A percentile compares a stretch with the other conserved stretches of the same genome.
phyloP scores from a whole-genome alignment of 2,888 invertebrate species.

The Harpalus rubripes region DNA sequence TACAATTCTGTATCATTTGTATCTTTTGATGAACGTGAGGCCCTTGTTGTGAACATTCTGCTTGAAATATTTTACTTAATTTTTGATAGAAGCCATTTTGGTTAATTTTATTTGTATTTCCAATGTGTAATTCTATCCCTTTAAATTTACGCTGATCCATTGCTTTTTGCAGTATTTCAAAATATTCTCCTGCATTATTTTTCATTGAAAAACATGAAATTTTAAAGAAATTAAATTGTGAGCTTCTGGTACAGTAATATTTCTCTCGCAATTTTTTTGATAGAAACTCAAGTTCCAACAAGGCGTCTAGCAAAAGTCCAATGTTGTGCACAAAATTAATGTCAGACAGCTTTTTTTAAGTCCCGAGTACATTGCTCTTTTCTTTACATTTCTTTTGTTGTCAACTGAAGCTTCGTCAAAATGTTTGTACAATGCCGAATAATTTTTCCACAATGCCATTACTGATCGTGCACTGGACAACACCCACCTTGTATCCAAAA shows the following conservation, averaged over 20 bases:
- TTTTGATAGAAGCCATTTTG: background rate
- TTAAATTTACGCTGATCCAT: too few species aligned
- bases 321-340: too few species aligned
- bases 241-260: background rate
- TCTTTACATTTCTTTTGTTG: too few species aligned
- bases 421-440: too few species aligned
- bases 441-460: too few species aligned
- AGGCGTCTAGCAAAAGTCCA: background rate
- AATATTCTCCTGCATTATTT: background rate
- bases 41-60: background rate
- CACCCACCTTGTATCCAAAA: too few species aligned
- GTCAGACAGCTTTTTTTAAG: too few species aligned
- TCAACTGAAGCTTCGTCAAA: too few species aligned
- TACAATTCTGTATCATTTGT: background rate
- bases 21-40: background rate
- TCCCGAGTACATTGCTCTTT: too few species aligned
- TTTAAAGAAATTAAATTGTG: background rate
- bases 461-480: too few species aligned
- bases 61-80: background rate
- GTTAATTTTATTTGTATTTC: constrained; percentile 2
- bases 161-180: too few species aligned
- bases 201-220: background rate
- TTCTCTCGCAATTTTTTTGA: background rate
- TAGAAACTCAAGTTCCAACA: background rate
- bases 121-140: constrained; percentile 2